Conservation (phyloP, 2,797 vertebrate species). For the Amblyopsis hoosieri region DNA sequence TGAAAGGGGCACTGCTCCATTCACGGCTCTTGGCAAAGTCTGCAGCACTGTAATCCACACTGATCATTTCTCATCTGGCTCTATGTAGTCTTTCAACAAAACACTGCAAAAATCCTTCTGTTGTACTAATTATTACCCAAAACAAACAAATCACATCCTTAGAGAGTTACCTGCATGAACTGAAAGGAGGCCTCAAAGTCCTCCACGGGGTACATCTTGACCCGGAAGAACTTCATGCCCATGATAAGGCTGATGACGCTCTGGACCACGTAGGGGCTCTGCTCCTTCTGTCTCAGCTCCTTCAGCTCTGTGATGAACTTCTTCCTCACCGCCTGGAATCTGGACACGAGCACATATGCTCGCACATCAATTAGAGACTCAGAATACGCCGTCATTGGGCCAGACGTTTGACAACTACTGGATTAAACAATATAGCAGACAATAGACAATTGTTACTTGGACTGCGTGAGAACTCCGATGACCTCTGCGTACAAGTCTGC, state of each 20-base stretch:
- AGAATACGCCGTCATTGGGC: no score
- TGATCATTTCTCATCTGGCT: conserved; percentile 54
- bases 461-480: conserved; percentile 96
- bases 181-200: conserved; percentile 99
- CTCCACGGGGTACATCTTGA: conserved; percentile 99
- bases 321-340: conserved; percentile 98
- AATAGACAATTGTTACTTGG: conserved; percentile 83
- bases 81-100: conserved; percentile 62
- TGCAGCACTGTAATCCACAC: conserved; percentile 18
- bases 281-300: conserved; percentile 94
- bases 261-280: conserved; percentile 94
- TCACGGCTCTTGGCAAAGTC: conserved; percentile 43
- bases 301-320: conserved; percentile 99
- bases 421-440: background rate
- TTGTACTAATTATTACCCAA: background rate
- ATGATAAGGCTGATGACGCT: conserved; percentile 98
- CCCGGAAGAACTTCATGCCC: conserved; percentile 99
- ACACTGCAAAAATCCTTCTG: conserved; percentile 8
- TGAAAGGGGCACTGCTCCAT: conserved; percentile 43
- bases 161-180: conserved; percentile 93
- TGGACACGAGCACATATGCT: conserved; percentile 56
- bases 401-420: background rate
- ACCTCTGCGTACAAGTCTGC: conserved; percentile 98
- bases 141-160: background rate
- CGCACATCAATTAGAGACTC: conserved; percentile 1